These are phyloP conservation scores for Coptodon bakossiorum DNA, from an alignment of 2,113 vertebrate species.

Conservation along the genomic window DNA sequence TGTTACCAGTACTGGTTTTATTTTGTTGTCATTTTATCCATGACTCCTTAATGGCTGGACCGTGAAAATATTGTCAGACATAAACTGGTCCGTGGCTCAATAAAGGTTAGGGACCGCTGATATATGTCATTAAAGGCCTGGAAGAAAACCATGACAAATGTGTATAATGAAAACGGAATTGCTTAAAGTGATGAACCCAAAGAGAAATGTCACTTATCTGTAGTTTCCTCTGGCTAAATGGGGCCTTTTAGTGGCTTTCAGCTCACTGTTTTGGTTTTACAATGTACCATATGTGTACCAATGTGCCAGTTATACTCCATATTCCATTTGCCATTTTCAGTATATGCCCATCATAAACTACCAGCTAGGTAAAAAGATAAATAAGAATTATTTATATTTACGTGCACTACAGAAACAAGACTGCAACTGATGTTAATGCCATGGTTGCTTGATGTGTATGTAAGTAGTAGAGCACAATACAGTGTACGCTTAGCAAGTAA, in stretches of 20 bases:
- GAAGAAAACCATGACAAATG: background rate
- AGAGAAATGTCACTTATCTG: background rate
- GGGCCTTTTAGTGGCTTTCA: background rate
- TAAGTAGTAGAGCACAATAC: background rate
- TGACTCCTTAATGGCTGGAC: background rate
- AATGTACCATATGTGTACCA: background rate
- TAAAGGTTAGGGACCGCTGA: background rate
- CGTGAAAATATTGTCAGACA: background rate
- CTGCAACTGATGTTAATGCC: background rate
- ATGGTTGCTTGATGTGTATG: background rate
- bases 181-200: background rate
- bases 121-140: background rate
- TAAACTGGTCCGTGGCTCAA: background rate
- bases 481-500: background rate
- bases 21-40: background rate
- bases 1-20: background rate
- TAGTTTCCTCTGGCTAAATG: background rate
- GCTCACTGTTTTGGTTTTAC: background rate
- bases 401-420: background rate
- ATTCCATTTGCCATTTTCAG: background rate
- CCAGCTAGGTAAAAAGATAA: background rate
- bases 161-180: background rate
- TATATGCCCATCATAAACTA: background rate
- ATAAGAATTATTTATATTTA: background rate
- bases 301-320: background rate